These are phyloP conservation scores for Dufourea novaeangliae DNA, from an alignment of 1,140 invertebrate genomes.

Conservation along the genomic window DNA sequence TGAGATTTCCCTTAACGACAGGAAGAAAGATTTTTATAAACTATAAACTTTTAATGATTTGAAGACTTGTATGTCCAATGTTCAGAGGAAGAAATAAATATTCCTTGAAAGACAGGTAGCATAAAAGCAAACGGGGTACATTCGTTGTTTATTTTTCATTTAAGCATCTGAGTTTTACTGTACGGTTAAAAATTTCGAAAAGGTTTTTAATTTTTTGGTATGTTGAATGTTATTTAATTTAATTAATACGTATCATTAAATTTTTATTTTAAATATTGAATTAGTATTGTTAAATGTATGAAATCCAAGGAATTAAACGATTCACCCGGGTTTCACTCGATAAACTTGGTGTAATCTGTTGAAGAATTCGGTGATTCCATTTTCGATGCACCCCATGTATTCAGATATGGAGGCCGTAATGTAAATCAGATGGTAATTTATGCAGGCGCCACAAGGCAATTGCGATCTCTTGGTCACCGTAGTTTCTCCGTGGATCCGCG, in stretches of 20 bases:
- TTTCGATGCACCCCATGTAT: slow-evolving; percentile 12
- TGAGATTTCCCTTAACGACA: background rate
- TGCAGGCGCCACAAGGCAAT: slow-evolving; percentile 63
- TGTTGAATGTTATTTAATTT: too few species aligned
- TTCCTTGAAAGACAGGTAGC: background rate
- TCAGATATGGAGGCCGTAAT: slow-evolving; percentile 30
- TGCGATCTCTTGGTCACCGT: slow-evolving; percentile 40
- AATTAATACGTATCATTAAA: too few species aligned
- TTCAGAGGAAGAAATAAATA: background rate
- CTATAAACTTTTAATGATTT: background rate
- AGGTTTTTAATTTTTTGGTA: too few species aligned
- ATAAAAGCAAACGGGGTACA: too few species aligned
- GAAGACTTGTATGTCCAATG: background rate
- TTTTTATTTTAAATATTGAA: too few species aligned
- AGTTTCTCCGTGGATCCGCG: background rate
- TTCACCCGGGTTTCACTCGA: background rate
- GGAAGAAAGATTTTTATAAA: background rate
- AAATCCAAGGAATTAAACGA: too few species aligned
- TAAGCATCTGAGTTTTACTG: too few species aligned
- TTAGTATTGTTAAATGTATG: too few species aligned
- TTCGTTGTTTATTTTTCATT: too few species aligned
- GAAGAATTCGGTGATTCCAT: background rate
- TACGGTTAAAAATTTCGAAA: too few species aligned
- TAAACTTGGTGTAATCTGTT: background rate
- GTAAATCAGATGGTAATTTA: slow-evolving; percentile 62